Base-by-base conservation (phyloP, 1,140 invertebrate species). In the Drosophila cardini region DNA sequence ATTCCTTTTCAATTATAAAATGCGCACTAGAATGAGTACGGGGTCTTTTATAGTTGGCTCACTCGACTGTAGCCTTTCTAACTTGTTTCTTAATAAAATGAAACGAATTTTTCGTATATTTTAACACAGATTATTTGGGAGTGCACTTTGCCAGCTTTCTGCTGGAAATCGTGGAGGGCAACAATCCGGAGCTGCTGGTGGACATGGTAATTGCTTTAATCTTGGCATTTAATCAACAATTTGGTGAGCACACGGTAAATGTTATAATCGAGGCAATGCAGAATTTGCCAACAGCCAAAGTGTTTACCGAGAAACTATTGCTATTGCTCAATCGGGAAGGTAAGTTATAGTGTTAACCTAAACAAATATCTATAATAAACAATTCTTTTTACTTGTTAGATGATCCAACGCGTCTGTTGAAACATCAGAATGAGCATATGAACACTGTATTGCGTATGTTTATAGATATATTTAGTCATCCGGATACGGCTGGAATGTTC, bases 391-490 rank as follows among this genome's bases (percentile, higher is more conserved):
- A 1, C 11, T 6, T n/a, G 2, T 11, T 90, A 97, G 97, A 97
- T 92, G 97, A 98, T 94, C 97, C 97, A 32, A 96, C 97, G 7
- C 94, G 95, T 76, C 95, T 97, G 90, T 96, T 98, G 84, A 96
- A 97, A 74, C 96, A 97, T 91, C 94, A 96, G 78, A 95, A 95
- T n/a, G 94, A 94, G 32, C 95, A 96, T 6, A 94, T 95, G 45
- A 96, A 98, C 93, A 97, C 97, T 5, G 95, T 98, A 10, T 93
- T 98, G 46, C 98, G 98, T 93, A 94, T 99, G 71, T 95, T 97
- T 62, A 95, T 95, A 42, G 97, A 98, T 91, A 92, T 98, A 52
- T 98, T 98, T 90, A 95, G 94, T 48, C 94, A 94, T 53, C 93
- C 94, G 57, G 93, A 94, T 42, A 97, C 97, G 4, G 96, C 97